Conservation (phyloP, 30 jellyfish, hydroid and myxozoan genomes). For the Aurelia sp. region DNA sequence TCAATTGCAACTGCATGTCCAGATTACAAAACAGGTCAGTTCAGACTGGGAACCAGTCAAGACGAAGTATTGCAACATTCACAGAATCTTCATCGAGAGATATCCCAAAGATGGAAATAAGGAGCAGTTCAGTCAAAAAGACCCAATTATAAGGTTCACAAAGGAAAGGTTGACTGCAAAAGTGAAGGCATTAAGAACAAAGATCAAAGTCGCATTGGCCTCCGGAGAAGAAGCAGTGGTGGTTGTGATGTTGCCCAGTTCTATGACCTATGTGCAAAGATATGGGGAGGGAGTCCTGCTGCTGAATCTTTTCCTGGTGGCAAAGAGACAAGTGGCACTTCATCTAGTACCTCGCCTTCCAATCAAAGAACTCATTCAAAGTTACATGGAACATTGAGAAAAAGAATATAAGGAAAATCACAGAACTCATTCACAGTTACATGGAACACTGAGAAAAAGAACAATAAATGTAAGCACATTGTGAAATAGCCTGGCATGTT, state of each 20-base stretch:
- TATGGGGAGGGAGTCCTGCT: constrained; percentile 21
- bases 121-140: background rate
- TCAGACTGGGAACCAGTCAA: background rate
- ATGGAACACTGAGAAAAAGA: no score
- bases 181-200: background rate
- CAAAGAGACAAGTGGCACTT: background rate
- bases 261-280: background rate
- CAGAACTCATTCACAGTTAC: no score
- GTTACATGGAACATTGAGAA: no score
- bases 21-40: no score
- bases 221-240: background rate
- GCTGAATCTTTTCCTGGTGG: background rate
- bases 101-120: background rate
- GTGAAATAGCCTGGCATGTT: no score
- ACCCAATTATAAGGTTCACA: background rate
- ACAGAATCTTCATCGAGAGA: background rate
- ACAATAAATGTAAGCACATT: no score
- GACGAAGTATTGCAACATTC: background rate
- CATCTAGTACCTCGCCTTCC: no score
- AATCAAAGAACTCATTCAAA: no score
- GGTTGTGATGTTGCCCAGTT: background rate
- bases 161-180: background rate
- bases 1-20: background rate
- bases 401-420: no score
- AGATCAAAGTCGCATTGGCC: background rate